Evolutionary conservation across 2,113 vertebrate species (phyloP), one percentile per base, ranked within the genome.

Genomic region (Mandrillus leucophaeus): DNA sequence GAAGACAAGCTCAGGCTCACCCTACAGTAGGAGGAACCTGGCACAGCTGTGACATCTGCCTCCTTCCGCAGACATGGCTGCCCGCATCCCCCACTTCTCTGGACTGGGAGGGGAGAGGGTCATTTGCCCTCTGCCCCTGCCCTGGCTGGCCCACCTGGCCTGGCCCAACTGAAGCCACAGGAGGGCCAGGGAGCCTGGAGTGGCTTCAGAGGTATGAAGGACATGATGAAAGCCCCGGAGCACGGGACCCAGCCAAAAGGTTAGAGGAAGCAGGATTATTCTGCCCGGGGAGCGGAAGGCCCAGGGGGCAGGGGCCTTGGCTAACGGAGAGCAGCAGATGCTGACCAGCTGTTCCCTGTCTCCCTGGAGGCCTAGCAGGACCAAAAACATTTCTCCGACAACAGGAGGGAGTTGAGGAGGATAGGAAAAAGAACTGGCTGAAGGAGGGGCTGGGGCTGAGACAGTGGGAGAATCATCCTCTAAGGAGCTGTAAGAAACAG

Each of bases 231-330:
- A 96, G 97, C 88, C 78, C 66, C 1, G 1, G 92, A 86, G 93
- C 78, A 1, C 14, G 52, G 89, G 95, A 90, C 93, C 97, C 88
- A 95, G 97, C 92, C 61, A 3, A 95, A 95, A 98, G 98, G 97
- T 98, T 98, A 98, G 97, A 98, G 98, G 98, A 98, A 98, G 95
- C 94, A 17, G 96, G 97, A 97, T 98, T 98, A 98, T 88, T 98
- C 85, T 1, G n/a, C 97, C 97, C 1, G 2, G 94, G 95, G 95
- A 97, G 97, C 96, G 97, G 98, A 98, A 98, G 97, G 98, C 96
- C 98, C 97, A 68, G 97, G 97, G 97, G 96, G 92, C 97, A 95
- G 88, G 88, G 96, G 97, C 95, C 97, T 92, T 57, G 88, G 95
- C 96, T 98, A 97, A 98, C 97, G 96, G 97, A 32, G 45, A 92